phyloP scores from a whole-genome alignment of 2,888 invertebrate genomes.

The Eupsilia transversa region DNA sequence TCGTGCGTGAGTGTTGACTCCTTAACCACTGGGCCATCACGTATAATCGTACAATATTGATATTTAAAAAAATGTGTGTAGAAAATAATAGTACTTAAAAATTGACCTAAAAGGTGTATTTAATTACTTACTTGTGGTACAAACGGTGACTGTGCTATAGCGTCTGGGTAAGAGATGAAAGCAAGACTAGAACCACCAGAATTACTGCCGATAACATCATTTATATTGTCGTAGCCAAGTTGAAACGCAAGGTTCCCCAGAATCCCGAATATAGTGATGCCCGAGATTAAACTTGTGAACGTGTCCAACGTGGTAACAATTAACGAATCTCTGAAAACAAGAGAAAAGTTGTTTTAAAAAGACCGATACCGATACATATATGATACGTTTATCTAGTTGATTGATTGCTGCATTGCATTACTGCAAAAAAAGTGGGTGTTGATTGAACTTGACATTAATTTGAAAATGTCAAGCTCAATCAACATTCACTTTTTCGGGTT shows the following conservation, averaged over 20 bases:
- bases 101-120: neutral
- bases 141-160: conserved; percentile 93
- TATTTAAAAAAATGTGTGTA: neutral
- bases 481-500: neutral
- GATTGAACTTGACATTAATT: too few species aligned
- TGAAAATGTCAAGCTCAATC: neutral
- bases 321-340: conserved; percentile 92
- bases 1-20: too few species aligned
- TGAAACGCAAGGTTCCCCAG: conserved; percentile 94
- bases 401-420: neutral
- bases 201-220: conserved; percentile 90
- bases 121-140: conserved; percentile 92
- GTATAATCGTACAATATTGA: neutral
- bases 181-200: conserved; percentile 94
- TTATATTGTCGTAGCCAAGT: conserved; percentile 90
- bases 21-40: neutral
- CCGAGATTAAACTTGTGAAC: conserved; percentile 95
- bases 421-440: too few species aligned
- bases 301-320: conserved; percentile 95
- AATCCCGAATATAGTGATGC: conserved; percentile 95
- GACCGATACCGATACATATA: neutral
- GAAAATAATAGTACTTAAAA: neutral
- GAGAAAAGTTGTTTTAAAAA: neutral
- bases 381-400: neutral
- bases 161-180: conserved; percentile 96